These are phyloP conservation scores for Drosophila tsacasi DNA, from an alignment of 1,140 invertebrate species.

Conservation along the genomic window DNA sequence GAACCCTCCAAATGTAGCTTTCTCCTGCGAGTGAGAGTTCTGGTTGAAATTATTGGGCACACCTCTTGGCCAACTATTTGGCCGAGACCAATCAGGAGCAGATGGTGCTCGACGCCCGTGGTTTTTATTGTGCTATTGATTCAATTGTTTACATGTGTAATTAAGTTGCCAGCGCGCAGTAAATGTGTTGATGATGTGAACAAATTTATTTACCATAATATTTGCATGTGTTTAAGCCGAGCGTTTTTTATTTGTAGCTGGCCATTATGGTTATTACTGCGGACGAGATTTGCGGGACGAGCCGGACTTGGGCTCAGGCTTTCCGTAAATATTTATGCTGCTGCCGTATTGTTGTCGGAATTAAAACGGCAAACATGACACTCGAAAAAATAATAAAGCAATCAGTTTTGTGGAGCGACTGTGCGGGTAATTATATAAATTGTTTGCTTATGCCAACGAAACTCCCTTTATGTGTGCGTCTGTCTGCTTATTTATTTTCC, in stretches of 20 bases:
- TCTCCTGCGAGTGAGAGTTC: constrained; percentile 1
- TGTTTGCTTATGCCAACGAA: constrained; percentile 42
- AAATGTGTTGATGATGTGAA: constrained; percentile 63
- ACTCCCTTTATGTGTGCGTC: not conserved
- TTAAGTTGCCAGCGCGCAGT: constrained; percentile 56
- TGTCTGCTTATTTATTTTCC: constrained; percentile 20
- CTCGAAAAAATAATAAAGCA: constrained; percentile 72
- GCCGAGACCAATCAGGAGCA: constrained; percentile 13
- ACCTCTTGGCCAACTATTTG: constrained; percentile 10
- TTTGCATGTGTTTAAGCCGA: constrained; percentile 60
- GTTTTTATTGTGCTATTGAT: constrained; percentile 38
- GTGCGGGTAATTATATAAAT: constrained; percentile 61
- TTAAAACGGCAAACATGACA: constrained; percentile 47
- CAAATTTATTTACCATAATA: constrained; percentile 74
- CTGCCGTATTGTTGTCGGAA: constrained; percentile 44
- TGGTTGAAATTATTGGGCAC: not conserved
- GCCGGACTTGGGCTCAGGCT: constrained; percentile 5
- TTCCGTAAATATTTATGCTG: constrained; percentile 43
- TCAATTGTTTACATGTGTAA: constrained; percentile 61
- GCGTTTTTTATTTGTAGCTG: constrained; percentile 23
- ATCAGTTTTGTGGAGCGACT: constrained; percentile 64
- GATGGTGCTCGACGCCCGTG: constrained; percentile 2
- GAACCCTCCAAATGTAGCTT: constrained; percentile 2
- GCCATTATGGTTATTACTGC: constrained; percentile 24
- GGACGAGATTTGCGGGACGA: constrained; percentile 23